A percentile compares a stretch with the other conserved stretches of the same genome.
Conservation (phyloP, 2,888 invertebrate genomes). For the Sturmia bella region DNA sequence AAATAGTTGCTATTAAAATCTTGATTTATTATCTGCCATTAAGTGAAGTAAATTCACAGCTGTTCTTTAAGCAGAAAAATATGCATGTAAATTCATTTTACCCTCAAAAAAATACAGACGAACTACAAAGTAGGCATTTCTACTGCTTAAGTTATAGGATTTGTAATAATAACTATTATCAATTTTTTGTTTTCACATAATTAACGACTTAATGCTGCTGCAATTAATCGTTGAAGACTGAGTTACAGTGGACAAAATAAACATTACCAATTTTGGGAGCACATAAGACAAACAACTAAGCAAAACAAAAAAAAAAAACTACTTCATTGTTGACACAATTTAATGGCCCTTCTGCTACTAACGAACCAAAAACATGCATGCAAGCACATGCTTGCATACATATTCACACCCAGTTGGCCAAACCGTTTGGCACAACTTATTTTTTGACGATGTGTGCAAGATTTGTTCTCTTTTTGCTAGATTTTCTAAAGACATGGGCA, state of each 20-base stretch:
- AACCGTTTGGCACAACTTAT: background rate
- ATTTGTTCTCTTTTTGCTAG: no score
- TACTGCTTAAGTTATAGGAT: no score
- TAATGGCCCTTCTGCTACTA: conserved; percentile 44
- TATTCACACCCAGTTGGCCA: background rate
- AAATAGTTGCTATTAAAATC: no score
- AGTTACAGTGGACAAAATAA: conserved; percentile 10
- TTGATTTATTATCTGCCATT: no score
- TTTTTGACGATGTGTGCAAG: background rate
- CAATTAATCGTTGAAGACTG: conserved; percentile 6
- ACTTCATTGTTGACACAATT: conserved; percentile 59
- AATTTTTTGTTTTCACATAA: conserved; percentile 47
- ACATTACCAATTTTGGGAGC: conserved; percentile 54
- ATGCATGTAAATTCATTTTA: no score
- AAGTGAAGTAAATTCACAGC: no score
- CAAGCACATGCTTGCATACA: background rate
- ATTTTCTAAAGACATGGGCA: no score
- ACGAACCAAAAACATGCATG: conserved; percentile 16
- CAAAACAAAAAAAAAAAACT: conserved; percentile 17
- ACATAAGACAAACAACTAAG: conserved; percentile 32
- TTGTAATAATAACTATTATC: no score
- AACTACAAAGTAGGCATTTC: no score
- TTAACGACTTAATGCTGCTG: conserved; percentile 28
- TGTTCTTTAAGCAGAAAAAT: no score
- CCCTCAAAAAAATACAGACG: no score